Percentiles rank a stretch among this genome's conserved stretches.
Evolutionary conservation across 1,140 invertebrate genomes (phyloP).

Genomic region (Aphelinus atriplicis): DNA sequence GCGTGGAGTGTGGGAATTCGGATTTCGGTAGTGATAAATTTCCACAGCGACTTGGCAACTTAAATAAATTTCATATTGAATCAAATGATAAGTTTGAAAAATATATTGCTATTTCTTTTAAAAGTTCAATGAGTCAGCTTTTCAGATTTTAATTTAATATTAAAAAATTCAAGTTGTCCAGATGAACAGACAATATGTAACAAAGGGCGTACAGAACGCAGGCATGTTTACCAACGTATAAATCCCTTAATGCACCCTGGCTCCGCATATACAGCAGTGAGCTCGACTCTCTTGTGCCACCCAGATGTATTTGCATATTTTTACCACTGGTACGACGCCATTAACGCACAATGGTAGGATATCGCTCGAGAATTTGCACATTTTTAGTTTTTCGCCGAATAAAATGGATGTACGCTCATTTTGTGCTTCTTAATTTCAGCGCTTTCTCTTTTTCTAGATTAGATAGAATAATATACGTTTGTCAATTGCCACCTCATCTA

Average conservation of each 20-base stretch:
- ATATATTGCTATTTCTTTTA: too few species aligned
- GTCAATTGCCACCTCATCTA: conserved; percentile 11
- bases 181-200: too few species aligned
- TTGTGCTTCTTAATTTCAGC: not conserved
- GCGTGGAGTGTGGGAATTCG: too few species aligned
- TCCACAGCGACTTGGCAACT: too few species aligned
- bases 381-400: conserved; percentile 2
- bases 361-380: conserved; percentile 37
- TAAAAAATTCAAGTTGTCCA: too few species aligned
- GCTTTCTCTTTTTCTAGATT: conserved; percentile 2
- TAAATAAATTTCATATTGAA: too few species aligned
- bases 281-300: not conserved
- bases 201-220: conserved; percentile 31
- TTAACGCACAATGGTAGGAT: conserved; percentile 42
- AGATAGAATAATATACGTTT: not conserved
- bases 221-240: conserved; percentile 37
- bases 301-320: conserved; percentile 42
- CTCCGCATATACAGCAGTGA: not conserved
- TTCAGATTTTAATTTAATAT: too few species aligned
- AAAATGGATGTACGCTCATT: not conserved
- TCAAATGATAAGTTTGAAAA: too few species aligned
- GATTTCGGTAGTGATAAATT: too few species aligned
- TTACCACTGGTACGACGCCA: conserved; percentile 27
- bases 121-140: too few species aligned
- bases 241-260: conserved; percentile 40